Base-by-base conservation (phyloP, 2,113 vertebrate species). In the Dipodomys stephensi region DNA sequence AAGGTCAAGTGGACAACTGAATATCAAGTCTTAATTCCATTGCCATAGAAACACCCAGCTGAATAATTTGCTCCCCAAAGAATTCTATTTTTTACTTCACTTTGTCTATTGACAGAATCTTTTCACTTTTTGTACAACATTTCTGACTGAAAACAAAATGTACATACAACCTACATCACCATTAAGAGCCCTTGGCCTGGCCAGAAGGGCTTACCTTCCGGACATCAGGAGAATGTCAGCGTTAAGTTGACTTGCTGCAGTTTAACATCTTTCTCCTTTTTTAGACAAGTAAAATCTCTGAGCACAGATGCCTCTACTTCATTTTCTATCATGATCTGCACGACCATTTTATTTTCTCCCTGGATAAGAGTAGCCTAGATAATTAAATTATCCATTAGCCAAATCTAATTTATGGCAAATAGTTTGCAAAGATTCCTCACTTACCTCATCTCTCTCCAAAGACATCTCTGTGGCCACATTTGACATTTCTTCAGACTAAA, bases 141-240 rank as follows among this genome's bases (percentile, higher is more conserved):
- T 88, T 95, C 20, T 69, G 60, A 79, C 62, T 12, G 80, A 79
- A 82, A 81, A 81, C 78, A 78, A 80, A 91, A 79, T 95, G 46
- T 62, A 65, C 35, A 9, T 4, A 62, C 44, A 19, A 30, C 18
- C 8, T 65, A 22, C 25, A 90, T 88, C 90, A 76, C 25, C 62
- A 35, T 57, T 83, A 76, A 92, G 44, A 27, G 78, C 79, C 90
- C 57, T n/a, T 53, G 64, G 84, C 28, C 83, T 95, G 76, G 39
- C 85, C 32, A 60, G 32, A 3, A 32, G 79, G 84, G 27, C 25
- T 94, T n/a, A 77, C 84, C 74, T 84, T 60, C 18, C 11, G 78
- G 86, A 92, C 16, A 8, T n/a, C 49, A 83, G 12, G 5, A 87
- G 15, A 76, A 39, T 87, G 74, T 85, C 57, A 71, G 53, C 39